Evolutionary conservation across 2,113 vertebrate genomes (phyloP), one percentile per base, ranked within the genome.

Genomic region (Gila orcuttii): DNA sequence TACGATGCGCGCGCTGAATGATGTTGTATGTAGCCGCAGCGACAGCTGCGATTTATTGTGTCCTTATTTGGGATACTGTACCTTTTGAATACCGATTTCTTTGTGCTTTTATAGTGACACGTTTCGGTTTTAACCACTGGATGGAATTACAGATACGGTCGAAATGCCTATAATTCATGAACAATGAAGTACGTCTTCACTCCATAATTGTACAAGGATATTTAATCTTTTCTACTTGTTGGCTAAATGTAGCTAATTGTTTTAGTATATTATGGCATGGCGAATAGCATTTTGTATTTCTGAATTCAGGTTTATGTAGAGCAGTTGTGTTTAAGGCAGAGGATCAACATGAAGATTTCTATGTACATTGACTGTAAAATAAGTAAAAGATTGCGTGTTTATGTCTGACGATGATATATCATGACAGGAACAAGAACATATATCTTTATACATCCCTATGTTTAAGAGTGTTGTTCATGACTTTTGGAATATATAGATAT

Each of bases 201-300:
- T 98, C 96, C 94, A 83, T 93, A 97, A 96, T 96, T 96, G 97
- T 98, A 97, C 98, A 96, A 97, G 96, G 97, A 96, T 96, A 98
- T 99, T 98, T 98, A 98, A 98, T 97, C 97, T 96, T 98, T 97
- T 98, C 96, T 98, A 97, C 97, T 98, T 96, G 98, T 99, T 97
- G 96, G 94, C 97, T 99, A 97, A 97, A 96, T 98, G 97, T 98
- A 95, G 93, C 94, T 95, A 97, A 97, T 99, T 98, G 98, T 99
- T 99, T 98, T 98, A 98, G 97, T 98, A 97, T 97, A 96, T 97
- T 98, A 98, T 96, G 98, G 98, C 98, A 99, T 99, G 98, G 97
- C 96, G 96, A 95, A 98, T 99, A 99, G 97, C 97, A 96, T 99
- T 98, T 88, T 98, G 97, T 99, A 98, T 98, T 95, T 95, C 94